Conservation (phyloP, 2,113 vertebrate genomes). For the Burhinus oedicnemus region DNA sequence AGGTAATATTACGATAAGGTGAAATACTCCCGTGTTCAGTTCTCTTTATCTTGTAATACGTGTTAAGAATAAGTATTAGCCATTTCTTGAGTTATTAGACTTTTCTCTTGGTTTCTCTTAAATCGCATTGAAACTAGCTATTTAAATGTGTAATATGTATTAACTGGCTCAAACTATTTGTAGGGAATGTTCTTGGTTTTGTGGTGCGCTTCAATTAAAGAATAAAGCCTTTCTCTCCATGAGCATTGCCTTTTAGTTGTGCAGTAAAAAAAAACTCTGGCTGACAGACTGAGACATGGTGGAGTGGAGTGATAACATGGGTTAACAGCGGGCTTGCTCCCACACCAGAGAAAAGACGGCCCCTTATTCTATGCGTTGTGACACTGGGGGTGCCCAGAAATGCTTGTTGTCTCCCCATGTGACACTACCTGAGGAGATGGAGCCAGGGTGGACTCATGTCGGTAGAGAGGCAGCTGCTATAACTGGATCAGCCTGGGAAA, state of each 20-base stretch:
- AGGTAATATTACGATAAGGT: slow-evolving; percentile 77
- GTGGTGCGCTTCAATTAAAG: neutral
- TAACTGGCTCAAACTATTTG: neutral
- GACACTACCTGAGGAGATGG: neutral
- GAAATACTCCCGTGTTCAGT: neutral
- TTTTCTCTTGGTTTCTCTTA: neutral
- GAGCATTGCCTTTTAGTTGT: neutral
- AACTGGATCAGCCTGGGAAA: neutral
- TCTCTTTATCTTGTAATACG: neutral
- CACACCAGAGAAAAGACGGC: neutral
- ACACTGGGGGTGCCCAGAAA: neutral
- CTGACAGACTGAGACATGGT: neutral
- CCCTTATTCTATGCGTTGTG: neutral
- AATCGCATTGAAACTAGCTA: neutral
- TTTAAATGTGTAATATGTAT: neutral
- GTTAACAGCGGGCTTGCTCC: neutral
- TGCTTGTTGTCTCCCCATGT: neutral
- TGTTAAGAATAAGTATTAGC: neutral
- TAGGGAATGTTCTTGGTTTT: neutral
- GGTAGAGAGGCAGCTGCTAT: neutral
- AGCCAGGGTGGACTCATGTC: neutral
- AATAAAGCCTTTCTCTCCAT: neutral
- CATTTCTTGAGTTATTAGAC: neutral
- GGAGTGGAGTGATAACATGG: neutral
- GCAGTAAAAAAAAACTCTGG: neutral